phyloP scores from a whole-genome alignment of 1,140 invertebrate species.

The Drosophila kohkoa region DNA sequence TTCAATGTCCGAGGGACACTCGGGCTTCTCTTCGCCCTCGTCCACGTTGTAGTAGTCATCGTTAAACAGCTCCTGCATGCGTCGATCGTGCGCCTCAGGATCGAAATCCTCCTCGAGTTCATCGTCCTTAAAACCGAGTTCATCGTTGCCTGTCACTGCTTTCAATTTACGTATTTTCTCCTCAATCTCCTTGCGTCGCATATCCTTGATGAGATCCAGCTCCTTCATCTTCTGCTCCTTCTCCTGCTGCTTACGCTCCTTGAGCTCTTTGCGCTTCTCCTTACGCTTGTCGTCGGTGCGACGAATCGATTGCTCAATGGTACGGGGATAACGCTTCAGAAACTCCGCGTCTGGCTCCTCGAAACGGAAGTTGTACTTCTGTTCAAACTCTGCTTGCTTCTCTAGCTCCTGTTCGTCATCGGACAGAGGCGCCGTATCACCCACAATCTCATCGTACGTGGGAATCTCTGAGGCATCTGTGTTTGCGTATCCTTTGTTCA shows the following conservation, averaged over 20 bases:
- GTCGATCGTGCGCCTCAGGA: slow-evolving; percentile 93
- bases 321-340: slow-evolving; percentile 96
- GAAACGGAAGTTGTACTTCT: slow-evolving; percentile 98
- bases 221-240: slow-evolving; percentile 94
- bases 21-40: slow-evolving; percentile 91
- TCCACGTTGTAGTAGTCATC: slow-evolving; percentile 93
- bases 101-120: slow-evolving; percentile 96
- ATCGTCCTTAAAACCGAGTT: slow-evolving; percentile 88
- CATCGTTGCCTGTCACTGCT: slow-evolving; percentile 94
- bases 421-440: slow-evolving; percentile 89
- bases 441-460: slow-evolving; percentile 89
- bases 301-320: slow-evolving; percentile 93
- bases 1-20: slow-evolving; percentile 91
- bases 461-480: slow-evolving; percentile 87
- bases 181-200: slow-evolving; percentile 96
- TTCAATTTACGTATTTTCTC: slow-evolving; percentile 95
- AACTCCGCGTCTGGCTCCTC: slow-evolving; percentile 98
- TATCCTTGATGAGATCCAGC: slow-evolving; percentile 92
- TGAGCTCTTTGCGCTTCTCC: slow-evolving; percentile 90
- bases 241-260: slow-evolving; percentile 92
- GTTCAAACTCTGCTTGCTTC: slow-evolving; percentile 95
- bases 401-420: slow-evolving; percentile 93
- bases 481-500: slow-evolving; percentile 91
- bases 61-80: slow-evolving; percentile 95
- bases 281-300: slow-evolving; percentile 92